Base-by-base conservation (phyloP, 2,797 vertebrate genomes). In the Labeo calbasu region DNA sequence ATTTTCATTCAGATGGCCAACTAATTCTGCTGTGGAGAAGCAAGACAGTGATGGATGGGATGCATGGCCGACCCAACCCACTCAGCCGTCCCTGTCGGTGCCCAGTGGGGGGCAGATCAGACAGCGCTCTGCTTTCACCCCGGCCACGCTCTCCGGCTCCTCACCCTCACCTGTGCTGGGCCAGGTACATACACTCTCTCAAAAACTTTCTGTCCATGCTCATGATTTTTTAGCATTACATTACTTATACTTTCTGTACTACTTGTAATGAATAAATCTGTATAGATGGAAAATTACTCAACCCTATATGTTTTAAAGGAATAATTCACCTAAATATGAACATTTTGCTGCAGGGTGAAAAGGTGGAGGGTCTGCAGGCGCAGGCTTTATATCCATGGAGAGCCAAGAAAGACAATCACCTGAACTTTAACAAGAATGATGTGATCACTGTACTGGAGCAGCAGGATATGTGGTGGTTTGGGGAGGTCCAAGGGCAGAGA, bases 381-480 rank as follows among this genome's bases (percentile, higher is more conserved):
- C 98, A 99, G 92, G 98, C 98, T 14, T 91, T 99, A 87, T 99
- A 99, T 87, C 98, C 98, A 0, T 99, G 98, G 98, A 95, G 98
- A 90, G 98, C 97, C 0, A 99, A 99, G 90, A 99, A 99, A 85
- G 98, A 99, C 91, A 99, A 99, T 96, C 98, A 99, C 89, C 95
- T 99, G 72, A 99, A 99, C 92, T 99, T 99, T 92, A 99, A 99
- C 94, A 99, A 99, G 90, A 98, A 96, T 2, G 98, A 99, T 61
- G 93, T 98, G 65, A 99, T 99, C 90, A 98, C 97, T 0, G 98
- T 99, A 82, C 89, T 99, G 92, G 98, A 99, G 89, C 98, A 99
- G 92, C 98, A 99, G 93, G 98, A 99, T 90, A 99, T 99, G 98
- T 99, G 98, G 98, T 99, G 98, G 98, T 96, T 99, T 85, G 98